A percentile compares a stretch with the other conserved stretches of the same genome.
Conservation (phyloP, 2,888 invertebrate genomes). For the Cerceris ruficornis region DNA sequence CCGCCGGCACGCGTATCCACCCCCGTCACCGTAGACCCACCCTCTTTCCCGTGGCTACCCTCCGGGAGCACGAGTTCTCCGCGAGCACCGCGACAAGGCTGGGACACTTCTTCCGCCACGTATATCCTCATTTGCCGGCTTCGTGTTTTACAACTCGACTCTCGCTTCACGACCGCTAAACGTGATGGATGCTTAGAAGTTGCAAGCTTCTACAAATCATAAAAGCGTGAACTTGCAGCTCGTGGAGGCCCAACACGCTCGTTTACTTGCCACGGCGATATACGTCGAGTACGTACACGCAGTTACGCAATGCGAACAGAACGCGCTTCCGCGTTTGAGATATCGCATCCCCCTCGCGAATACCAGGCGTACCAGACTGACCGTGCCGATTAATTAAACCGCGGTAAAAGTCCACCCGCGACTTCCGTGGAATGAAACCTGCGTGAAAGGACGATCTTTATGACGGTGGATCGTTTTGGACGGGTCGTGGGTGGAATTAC, state of each 20-base stretch:
- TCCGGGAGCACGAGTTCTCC: conserved; percentile 37
- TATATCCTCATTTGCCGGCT: conserved; percentile 77
- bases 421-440: conserved; percentile 40
- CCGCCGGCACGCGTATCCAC: conserved; percentile 53
- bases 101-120: conserved; percentile 70
- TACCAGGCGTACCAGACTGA: conserved; percentile 48
- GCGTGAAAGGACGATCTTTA: conserved; percentile 13
- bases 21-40: conserved; percentile 26
- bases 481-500: no score
- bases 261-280: conserved; percentile 56
- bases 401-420: conserved; percentile 55
- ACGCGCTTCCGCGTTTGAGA: conserved; percentile 56
- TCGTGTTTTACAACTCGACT: conserved; percentile 78
- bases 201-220: conserved; percentile 73
- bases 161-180: conserved; percentile 75
- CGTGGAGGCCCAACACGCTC: conserved; percentile 19
- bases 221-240: conserved; percentile 43
- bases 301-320: conserved; percentile 46
- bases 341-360: conserved; percentile 45
- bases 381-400: conserved; percentile 68
- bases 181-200: conserved; percentile 73
- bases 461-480: not conserved
- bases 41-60: conserved; percentile 38
- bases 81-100: conserved; percentile 50
- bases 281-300: conserved; percentile 54